Percentiles rank a stretch among this genome's conserved stretches.
Conservation (phyloP, 2,888 invertebrate genomes). For the Drosophila neotestacea region DNA sequence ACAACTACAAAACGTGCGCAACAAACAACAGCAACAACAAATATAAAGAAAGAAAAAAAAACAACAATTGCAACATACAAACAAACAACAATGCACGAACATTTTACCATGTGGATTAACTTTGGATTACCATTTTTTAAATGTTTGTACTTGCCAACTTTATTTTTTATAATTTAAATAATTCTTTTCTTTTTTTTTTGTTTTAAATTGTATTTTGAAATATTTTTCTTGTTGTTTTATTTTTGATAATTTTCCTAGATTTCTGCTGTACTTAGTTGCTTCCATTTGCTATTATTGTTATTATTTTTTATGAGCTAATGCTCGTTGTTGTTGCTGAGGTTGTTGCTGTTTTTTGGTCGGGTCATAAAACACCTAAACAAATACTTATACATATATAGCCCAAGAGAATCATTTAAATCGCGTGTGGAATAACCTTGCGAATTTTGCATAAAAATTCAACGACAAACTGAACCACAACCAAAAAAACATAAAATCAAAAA, state of each 20-base stretch:
- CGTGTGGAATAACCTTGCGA: constrained; percentile 50
- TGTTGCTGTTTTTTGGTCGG: constrained; percentile 27
- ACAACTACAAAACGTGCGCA: constrained; percentile 26
- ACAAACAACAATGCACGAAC: constrained; percentile 64
- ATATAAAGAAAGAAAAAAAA: constrained; percentile 22
- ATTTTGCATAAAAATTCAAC: constrained; percentile 20
- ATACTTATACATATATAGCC: constrained; percentile 10
- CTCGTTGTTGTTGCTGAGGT: constrained; percentile 12
- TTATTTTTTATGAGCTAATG: constrained; percentile 2
- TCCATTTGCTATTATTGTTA: constrained; percentile 3
- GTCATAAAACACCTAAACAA: constrained; percentile 41
- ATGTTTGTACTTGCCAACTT: constrained; percentile 60
- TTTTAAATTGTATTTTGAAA: neutral
- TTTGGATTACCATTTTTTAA: constrained; percentile 65
- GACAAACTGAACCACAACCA: constrained; percentile 24
- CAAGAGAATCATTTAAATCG: constrained; percentile 30
- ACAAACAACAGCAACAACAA: constrained; percentile 33
- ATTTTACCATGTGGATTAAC: constrained; percentile 72
- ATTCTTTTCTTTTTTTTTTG: neutral
- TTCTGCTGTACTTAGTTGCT: constrained; percentile 1
- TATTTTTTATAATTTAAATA: constrained; percentile 2
- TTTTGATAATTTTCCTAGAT: neutral
- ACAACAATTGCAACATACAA: constrained; percentile 28
- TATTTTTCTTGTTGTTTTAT: neutral
- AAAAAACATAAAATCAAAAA: constrained; percentile 19